Conservation (phyloP, 2,113 vertebrate species). For the Psittacula cyanocephala region DNA sequence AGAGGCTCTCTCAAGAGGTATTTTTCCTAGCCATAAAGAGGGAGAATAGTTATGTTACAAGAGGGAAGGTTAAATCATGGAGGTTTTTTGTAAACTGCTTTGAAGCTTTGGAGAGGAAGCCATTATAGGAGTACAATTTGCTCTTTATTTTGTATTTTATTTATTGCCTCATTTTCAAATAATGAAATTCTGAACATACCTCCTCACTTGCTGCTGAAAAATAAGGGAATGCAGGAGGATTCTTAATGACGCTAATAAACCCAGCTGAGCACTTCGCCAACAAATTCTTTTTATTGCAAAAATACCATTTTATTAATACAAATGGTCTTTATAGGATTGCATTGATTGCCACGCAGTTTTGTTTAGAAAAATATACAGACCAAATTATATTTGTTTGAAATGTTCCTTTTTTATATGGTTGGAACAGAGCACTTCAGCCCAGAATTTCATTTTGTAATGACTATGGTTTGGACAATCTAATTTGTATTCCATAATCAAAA, state of each 20-base stretch:
- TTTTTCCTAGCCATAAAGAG: slow-evolving; percentile 15
- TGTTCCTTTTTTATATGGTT: neutral
- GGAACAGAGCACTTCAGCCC: neutral
- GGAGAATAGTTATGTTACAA: slow-evolving; percentile 9
- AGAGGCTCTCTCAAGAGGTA: slow-evolving; percentile 5
- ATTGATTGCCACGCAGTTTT: slow-evolving; percentile 2
- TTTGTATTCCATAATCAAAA: neutral
- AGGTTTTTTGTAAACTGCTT: neutral
- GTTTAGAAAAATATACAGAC: slow-evolving; percentile 35
- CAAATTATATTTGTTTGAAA: slow-evolving; percentile 29
- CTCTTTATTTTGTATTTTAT: slow-evolving; percentile 61
- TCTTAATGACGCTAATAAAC: slow-evolving; percentile 67
- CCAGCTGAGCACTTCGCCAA: slow-evolving; percentile 22
- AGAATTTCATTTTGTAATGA: neutral
- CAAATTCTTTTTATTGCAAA: slow-evolving; percentile 23
- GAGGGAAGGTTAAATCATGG: slow-evolving; percentile 28
- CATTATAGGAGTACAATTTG: slow-evolving; percentile 51
- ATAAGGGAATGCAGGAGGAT: slow-evolving; percentile 17
- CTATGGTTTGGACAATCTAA: neutral
- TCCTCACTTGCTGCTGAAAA: slow-evolving; percentile 44
- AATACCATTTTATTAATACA: slow-evolving; percentile 56
- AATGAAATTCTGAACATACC: slow-evolving; percentile 46
- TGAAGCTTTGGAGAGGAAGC: slow-evolving; percentile 39
- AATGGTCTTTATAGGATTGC: slow-evolving; percentile 24
- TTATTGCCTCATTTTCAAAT: slow-evolving; percentile 60